Conservation (phyloP, 2,888 invertebrate species). For the Lasioglossum figueresi region DNA sequence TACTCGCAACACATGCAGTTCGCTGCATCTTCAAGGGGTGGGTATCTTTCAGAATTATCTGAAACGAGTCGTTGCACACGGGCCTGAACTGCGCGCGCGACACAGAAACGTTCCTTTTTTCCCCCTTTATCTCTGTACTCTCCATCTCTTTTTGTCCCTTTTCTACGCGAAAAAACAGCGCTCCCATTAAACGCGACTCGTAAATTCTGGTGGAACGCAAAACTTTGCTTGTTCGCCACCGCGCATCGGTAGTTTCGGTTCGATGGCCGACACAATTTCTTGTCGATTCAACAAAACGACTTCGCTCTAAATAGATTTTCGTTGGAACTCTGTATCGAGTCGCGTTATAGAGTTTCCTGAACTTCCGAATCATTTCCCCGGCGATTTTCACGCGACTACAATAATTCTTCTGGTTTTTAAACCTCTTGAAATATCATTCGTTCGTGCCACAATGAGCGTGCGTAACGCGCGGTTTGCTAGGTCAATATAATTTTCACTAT, state of each 20-base stretch:
- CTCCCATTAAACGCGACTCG: slow-evolving; percentile 31
- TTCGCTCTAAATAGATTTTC: slow-evolving; percentile 8
- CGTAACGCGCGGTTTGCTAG: not conserved
- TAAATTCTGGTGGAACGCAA: slow-evolving; percentile 28
- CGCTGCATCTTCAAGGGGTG: slow-evolving; percentile 89
- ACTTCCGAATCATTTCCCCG: not conserved
- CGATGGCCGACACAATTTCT: slow-evolving; percentile 25
- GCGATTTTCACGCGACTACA: not conserved
- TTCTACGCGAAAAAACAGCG: not conserved
- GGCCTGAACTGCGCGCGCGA: slow-evolving; percentile 3
- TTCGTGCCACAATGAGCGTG: not conserved
- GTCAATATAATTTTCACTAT: not conserved
- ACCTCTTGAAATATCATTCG: not conserved
- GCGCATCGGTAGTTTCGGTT: not conserved
- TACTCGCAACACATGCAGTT: slow-evolving; percentile 88
- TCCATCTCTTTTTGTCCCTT: not conserved
- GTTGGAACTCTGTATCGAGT: not conserved
- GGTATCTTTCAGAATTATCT: slow-evolving; percentile 63
- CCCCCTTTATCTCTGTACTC: not conserved
- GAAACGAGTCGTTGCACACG: slow-evolving; percentile 13
- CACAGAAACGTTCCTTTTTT: not conserved
- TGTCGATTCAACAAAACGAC: slow-evolving; percentile 18
- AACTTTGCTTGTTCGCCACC: slow-evolving; percentile 17
- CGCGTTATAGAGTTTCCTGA: not conserved
- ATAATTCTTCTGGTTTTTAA: not conserved